Evolutionary conservation across 2,113 vertebrate genomes (phyloP).

Genomic region (Semnopithecus entellus): DNA sequence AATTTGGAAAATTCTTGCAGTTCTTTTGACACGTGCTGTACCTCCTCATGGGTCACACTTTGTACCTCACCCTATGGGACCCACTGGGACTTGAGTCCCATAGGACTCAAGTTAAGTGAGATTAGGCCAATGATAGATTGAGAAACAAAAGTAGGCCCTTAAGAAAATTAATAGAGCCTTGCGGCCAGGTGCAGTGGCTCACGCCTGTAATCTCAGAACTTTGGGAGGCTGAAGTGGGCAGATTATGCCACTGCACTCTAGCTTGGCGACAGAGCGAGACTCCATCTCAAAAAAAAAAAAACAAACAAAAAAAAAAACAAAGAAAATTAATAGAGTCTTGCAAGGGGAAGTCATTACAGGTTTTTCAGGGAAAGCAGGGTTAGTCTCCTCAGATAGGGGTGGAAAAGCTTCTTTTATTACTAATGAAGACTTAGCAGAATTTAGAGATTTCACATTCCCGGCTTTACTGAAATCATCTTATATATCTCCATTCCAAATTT

Average conservation of each 20-base stretch:
- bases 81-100: not conserved
- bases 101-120: no score
- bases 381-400: not conserved
- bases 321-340: not conserved
- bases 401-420: no score
- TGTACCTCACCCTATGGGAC: not conserved
- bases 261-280: no score
- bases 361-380: not conserved
- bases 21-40: no score
- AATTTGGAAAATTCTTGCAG: no score
- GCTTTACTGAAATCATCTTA: not conserved
- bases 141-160: not conserved
- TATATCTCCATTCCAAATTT: not conserved
- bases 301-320: not conserved
- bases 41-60: not conserved
- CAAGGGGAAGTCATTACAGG: not conserved
- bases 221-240: no score
- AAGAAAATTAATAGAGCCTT: not conserved
- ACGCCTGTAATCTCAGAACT: no score
- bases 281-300: no score
- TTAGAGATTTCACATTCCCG: no score
- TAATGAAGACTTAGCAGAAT: no score
- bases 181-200: no score
- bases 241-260: no score
- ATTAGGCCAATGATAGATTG: not conserved